Base-by-base conservation (phyloP, 2,888 invertebrate species). In the Leucoma salicis region DNA sequence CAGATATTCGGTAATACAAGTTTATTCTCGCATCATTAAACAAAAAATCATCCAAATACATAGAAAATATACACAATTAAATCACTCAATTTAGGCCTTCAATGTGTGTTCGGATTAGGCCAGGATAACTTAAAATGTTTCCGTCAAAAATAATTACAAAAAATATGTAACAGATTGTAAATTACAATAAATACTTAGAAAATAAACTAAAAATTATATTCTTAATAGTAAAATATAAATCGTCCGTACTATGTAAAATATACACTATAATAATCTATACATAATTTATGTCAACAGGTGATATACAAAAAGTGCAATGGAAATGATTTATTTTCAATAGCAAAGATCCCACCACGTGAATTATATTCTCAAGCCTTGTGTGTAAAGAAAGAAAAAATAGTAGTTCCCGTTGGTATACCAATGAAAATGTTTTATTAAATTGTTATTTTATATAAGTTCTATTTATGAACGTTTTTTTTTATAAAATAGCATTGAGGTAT, bases 231-330 rank as follows among this genome's bases (percentile, higher is more conserved):
- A 46, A 60, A 46, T 52, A 53, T 64, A 62, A 21, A 47, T 66
- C 57, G 55, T 74, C 54, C 36, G 44, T 70, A 62, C 57, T 66
- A 74, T 74, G 66, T 81, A 78, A 77, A 78, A 79, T 79, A 74
- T 80, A 82, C 76, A 78, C 63, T 66, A 55, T 55, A 59, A 70
- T 71, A 74, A 54, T 80, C 72, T 82, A 81, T 82, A 85, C 78
- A 53, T 59, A 82, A 70, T 78, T n/a, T 73, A 78, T 84, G 80
- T 82, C 70, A 86, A 86, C 86, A 86, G 75, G 86, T 86, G 84
- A 82, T 70, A 83, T 79, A 77, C 80, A 86, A 87, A 85, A 82
- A 86, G 85, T 86, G 86, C 85, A 76, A 77, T 79, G 62, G 63
- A 74, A 73, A 71, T 73, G 48, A 70, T 53, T 53, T 52, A 46